A percentile compares a stretch with the other conserved stretches of the same genome.
phyloP scores from a whole-genome alignment of 2,113 vertebrate species.

The Serilophus lunatus region DNA sequence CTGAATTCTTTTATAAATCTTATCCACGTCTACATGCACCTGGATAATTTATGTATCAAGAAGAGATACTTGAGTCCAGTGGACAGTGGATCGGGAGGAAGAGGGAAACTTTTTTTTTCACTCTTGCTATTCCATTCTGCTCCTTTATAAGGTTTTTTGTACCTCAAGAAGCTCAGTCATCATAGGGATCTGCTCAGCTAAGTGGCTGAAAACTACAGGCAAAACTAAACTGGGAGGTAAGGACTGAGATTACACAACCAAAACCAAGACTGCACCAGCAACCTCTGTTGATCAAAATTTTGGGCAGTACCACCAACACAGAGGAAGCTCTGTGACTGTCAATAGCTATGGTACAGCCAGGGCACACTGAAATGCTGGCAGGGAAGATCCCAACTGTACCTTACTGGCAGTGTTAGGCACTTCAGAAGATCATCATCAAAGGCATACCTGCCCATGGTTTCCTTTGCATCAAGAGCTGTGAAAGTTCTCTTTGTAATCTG shows the following conservation, averaged over 20 bases:
- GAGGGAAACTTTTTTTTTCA: not conserved
- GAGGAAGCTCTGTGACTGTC: not conserved
- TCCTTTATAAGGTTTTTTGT: not conserved
- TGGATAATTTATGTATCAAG: not conserved
- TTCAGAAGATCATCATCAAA: constrained; percentile 21
- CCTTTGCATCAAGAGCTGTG: not conserved
- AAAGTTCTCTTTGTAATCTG: not conserved
- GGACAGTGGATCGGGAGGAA: not conserved
- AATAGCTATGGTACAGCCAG: not conserved
- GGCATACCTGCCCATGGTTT: not conserved
- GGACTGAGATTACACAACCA: not conserved
- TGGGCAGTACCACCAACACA: not conserved
- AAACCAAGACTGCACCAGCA: not conserved
- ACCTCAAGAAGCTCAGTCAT: not conserved
- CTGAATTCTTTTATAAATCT: not conserved
- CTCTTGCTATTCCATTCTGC: not conserved
- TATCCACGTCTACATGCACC: not conserved
- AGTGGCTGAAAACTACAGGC: not conserved
- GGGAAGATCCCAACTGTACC: not conserved
- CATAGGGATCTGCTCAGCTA: not conserved
- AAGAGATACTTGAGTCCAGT: not conserved
- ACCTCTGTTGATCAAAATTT: not conserved
- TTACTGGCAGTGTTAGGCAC: not conserved
- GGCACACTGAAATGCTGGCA: not conserved
- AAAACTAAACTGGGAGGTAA: not conserved